A percentile compares a stretch with the other conserved stretches of the same genome.
Conservation (phyloP, 1,140 invertebrate species). For the Adoxophyes honmai region DNA sequence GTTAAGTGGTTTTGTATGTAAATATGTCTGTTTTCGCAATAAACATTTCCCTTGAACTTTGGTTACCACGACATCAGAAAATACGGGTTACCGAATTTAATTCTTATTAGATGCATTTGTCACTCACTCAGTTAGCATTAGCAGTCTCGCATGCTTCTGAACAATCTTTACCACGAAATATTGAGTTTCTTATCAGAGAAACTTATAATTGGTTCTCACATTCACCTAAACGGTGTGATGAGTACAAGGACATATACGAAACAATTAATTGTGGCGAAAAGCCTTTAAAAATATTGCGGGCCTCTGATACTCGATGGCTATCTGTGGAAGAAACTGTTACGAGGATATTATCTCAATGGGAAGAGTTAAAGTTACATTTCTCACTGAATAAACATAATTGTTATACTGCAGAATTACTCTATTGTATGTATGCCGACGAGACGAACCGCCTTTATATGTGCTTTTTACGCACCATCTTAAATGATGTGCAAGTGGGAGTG, state of each 20-base stretch:
- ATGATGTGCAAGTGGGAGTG: conserved; percentile 20
- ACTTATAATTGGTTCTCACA: conserved; percentile 24
- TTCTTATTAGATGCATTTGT: too few species aligned
- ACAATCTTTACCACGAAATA: background rate
- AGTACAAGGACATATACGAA: conserved; percentile 23
- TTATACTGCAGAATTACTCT: conserved; percentile 19
- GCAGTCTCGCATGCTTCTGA: conserved; percentile 13
- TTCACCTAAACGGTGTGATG: conserved; percentile 22
- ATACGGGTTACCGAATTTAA: too few species aligned
- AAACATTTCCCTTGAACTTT: too few species aligned
- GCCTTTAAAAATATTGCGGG: conserved; percentile 23
- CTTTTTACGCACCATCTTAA: conserved; percentile 21
- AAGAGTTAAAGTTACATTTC: too few species aligned
- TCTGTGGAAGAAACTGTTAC: conserved; percentile 25
- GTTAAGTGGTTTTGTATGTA: too few species aligned
- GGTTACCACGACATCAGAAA: too few species aligned
- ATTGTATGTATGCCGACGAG: conserved; percentile 21
- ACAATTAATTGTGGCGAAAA: conserved; percentile 25
- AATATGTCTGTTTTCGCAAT: too few species aligned
- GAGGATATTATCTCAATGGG: conserved; percentile 25
- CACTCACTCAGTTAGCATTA: too few species aligned
- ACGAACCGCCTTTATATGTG: conserved; percentile 18
- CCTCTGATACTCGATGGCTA: conserved; percentile 27
- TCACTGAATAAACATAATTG: conserved; percentile 17
- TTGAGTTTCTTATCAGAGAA: background rate